phyloP scores from a whole-genome alignment of 2,113 vertebrate species.

The Caranx ignobilis region DNA sequence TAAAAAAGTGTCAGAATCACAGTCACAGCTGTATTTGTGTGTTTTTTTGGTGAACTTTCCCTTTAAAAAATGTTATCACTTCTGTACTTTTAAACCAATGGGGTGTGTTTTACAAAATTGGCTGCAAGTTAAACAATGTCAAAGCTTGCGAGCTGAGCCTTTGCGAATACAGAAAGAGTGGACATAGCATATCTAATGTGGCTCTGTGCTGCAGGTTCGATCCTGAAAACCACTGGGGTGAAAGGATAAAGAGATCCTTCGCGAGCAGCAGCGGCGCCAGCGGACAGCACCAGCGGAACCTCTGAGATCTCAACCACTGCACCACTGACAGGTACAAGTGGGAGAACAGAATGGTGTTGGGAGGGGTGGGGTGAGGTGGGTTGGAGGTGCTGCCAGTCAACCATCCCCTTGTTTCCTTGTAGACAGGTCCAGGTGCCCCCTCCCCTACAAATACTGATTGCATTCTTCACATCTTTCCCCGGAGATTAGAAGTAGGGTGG shows the following conservation, averaged over 20 bases:
- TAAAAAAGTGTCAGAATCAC: neutral
- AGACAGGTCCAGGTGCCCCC: conserved; percentile 55
- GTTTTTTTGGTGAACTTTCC: neutral
- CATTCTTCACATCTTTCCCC: conserved; percentile 53
- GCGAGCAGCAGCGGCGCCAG: conserved; percentile 23
- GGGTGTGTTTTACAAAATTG: conserved; percentile 44
- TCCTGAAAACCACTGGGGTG: conserved; percentile 25
- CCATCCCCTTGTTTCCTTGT: conserved; percentile 54
- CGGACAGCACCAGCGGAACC: conserved; percentile 36
- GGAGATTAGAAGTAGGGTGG: conserved; percentile 53
- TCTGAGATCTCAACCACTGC: conserved; percentile 46
- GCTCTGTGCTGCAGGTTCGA: conserved; percentile 16
- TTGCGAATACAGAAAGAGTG: conserved; percentile 23
- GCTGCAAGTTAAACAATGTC: conserved; percentile 30
- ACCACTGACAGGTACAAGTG: conserved; percentile 57
- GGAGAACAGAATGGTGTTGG: conserved; percentile 9
- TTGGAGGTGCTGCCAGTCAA: conserved; percentile 52
- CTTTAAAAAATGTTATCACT: conserved; percentile 17
- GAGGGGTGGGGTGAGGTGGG: neutral
- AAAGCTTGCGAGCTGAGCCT: conserved; percentile 32
- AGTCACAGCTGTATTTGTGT: too few species aligned
- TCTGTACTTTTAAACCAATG: neutral
- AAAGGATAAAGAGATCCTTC: conserved; percentile 54
- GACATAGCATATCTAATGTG: conserved; percentile 16
- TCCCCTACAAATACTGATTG: conserved; percentile 56